These are phyloP conservation scores for Phenacoccus solenopsis DNA, from an alignment of 1,140 invertebrate species.

Conservation along the genomic window DNA sequence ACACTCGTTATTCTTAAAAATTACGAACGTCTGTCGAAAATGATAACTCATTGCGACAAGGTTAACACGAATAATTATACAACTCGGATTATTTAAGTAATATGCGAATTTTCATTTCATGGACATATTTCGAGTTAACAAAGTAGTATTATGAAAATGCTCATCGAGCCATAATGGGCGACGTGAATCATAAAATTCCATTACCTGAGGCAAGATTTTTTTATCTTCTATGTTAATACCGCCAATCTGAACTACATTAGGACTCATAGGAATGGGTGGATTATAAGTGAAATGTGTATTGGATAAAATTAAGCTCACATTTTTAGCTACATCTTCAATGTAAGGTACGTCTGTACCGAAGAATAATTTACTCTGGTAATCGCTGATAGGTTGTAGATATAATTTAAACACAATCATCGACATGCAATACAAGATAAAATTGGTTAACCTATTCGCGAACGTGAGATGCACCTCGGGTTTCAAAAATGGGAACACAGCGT, in stretches of 20 bases:
- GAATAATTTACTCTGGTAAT: background rate
- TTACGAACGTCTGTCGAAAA: background rate
- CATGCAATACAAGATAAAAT: background rate
- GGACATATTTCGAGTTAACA: background rate
- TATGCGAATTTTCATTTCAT: background rate
- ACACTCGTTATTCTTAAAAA: background rate
- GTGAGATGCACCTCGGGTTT: background rate
- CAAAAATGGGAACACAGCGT: background rate
- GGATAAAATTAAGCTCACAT: constrained; percentile 29
- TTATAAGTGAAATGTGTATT: background rate
- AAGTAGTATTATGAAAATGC: no score
- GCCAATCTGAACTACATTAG: constrained; percentile 42
- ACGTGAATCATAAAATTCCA: no score
- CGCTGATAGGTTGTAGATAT: background rate
- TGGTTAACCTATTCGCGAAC: background rate
- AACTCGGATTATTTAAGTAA: background rate
- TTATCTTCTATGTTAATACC: constrained; percentile 39
- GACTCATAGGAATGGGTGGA: constrained; percentile 34
- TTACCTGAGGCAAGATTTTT: constrained; percentile 23
- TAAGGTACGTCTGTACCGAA: constrained; percentile 22
- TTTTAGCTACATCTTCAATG: constrained; percentile 28
- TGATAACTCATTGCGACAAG: no score
- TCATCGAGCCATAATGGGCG: no score
- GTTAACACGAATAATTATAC: no score
- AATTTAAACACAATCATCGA: background rate